Conservation (phyloP, 92 coral and sea anemone species). For the Actinernus sp. region DNA sequence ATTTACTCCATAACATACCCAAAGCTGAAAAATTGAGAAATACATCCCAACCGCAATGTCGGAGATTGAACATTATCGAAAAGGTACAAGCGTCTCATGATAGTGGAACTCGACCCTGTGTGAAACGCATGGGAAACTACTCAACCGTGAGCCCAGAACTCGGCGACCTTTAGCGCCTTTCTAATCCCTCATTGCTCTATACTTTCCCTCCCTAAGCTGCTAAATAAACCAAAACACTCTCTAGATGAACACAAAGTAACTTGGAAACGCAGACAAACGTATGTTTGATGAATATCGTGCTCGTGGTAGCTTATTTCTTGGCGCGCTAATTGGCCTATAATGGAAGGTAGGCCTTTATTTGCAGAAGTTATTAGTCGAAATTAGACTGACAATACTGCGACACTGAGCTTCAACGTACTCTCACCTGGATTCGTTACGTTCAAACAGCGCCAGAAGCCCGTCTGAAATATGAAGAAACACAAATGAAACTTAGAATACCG, state of each 20-base stretch:
- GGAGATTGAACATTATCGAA: constrained; percentile 6
- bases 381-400: constrained; percentile 87
- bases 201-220: constrained; percentile 47
- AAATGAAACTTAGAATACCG: constrained; percentile 30
- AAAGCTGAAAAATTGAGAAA: constrained; percentile 19
- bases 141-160: constrained; percentile 26
- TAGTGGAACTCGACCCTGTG: constrained; percentile 20
- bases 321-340: constrained; percentile 99
- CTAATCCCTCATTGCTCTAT: constrained; percentile 34
- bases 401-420: constrained; percentile 57
- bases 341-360: constrained; percentile 98
- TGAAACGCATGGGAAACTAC: constrained; percentile 39
- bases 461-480: constrained; percentile 66
- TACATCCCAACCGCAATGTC: constrained; percentile 27
- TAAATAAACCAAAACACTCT: constrained; percentile 29
- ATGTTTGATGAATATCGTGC: constrained; percentile 39
- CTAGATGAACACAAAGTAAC: constrained; percentile 6
- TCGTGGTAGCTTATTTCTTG: constrained; percentile 61
- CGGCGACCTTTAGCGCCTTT: constrained; percentile 47
- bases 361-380: constrained; percentile 99
- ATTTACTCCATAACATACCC: constrained; percentile 37
- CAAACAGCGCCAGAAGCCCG: constrained; percentile 85
- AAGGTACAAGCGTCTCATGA: constrained; percentile 33
- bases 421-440: constrained; percentile 85
- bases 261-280: constrained; percentile 1